Conservation (phyloP, 2,888 invertebrate genomes). For the Troilus luridus region DNA sequence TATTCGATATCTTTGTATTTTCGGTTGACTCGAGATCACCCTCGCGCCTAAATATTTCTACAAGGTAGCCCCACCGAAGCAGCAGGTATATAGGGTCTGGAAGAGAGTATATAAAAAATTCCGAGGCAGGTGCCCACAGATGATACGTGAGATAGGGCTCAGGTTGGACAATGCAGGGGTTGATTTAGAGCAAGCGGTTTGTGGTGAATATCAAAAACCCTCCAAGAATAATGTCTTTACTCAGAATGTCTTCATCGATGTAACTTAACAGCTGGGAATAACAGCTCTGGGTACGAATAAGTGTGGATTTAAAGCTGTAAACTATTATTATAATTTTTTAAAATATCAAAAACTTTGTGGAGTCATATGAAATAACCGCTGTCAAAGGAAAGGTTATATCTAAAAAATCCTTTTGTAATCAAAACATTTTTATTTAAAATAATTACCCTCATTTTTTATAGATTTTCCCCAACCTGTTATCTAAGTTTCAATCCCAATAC, state of each 20-base stretch:
- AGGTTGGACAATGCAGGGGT: not conserved
- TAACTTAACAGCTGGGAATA: not conserved
- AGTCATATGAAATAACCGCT: too few species aligned
- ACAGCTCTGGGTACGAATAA: not conserved
- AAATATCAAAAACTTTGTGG: too few species aligned
- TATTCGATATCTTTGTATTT: not conserved
- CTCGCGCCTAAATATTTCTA: not conserved
- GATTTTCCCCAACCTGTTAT: too few species aligned
- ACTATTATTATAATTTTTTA: too few species aligned
- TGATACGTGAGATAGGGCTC: not conserved
- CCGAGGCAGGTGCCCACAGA: not conserved
- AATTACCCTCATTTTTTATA: too few species aligned
- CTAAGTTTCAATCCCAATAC: too few species aligned
- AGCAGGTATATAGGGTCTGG: not conserved
- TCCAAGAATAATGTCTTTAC: not conserved
- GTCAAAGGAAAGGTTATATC: too few species aligned
- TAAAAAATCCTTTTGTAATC: too few species aligned
- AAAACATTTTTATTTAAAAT: too few species aligned
- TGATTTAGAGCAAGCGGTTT: not conserved
- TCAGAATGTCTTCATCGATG: not conserved
- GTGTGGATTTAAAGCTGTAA: too few species aligned
- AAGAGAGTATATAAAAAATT: not conserved
- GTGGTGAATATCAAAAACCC: not conserved
- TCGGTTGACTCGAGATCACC: not conserved
- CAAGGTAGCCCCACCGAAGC: not conserved